A percentile compares a stretch with the other conserved stretches of the same genome.
Conservation (phyloP, 1,140 invertebrate species). For the Ylistrum balloti region DNA sequence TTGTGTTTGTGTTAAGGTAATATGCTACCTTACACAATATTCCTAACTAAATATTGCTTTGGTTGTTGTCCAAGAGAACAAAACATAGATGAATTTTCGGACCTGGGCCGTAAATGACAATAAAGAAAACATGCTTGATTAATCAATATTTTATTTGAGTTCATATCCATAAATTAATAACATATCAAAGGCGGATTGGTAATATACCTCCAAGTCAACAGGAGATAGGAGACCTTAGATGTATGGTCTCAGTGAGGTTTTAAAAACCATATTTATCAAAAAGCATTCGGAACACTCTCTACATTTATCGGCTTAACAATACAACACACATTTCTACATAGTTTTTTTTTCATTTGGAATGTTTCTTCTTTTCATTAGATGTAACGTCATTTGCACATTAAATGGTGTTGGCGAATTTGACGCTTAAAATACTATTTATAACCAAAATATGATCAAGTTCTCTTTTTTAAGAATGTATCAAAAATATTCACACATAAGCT, state of each 20-base stretch:
- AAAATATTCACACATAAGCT: neutral
- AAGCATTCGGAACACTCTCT: neutral
- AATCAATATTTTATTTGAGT: neutral
- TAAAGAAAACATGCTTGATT: neutral
- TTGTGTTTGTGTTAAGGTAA: no score
- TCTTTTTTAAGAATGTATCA: conserved; percentile 1
- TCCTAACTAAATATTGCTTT: no score
- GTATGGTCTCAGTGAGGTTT: neutral
- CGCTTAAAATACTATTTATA: neutral
- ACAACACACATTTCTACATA: neutral
- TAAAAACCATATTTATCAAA: neutral
- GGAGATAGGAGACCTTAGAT: neutral
- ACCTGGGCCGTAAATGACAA: neutral
- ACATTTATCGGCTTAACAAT: neutral
- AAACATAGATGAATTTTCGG: no score
- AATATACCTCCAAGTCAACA: neutral
- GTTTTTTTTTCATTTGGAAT: neutral
- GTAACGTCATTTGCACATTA: neutral
- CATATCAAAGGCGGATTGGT: neutral
- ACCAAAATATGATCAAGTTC: neutral
- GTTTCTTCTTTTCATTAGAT: neutral
- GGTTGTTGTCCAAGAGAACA: no score
- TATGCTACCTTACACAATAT: no score
- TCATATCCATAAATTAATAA: conserved; percentile 19
- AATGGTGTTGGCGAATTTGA: neutral